phyloP scores from a whole-genome alignment of 2,797 vertebrate genomes.

The Remorina albescens region DNA sequence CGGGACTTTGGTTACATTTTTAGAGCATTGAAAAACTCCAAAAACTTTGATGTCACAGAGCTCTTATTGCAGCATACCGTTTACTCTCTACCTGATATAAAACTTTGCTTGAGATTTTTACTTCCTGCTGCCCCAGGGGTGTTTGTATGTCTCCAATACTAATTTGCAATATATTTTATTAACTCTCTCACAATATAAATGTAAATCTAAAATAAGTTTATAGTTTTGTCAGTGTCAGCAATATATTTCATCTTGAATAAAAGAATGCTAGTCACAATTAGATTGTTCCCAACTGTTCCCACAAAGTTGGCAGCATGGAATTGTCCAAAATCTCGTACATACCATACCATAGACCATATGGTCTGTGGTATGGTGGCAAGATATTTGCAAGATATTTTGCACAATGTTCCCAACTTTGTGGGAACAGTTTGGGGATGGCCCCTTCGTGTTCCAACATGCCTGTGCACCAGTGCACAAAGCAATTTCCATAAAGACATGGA shows the following conservation, averaged over 20 bases:
- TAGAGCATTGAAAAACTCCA: constrained; percentile 33
- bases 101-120: constrained; percentile 21
- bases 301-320: too few species aligned
- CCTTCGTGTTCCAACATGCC: too few species aligned
- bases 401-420: too few species aligned
- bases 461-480: too few species aligned
- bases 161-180: constrained; percentile 15
- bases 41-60: constrained; percentile 29
- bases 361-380: too few species aligned
- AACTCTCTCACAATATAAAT: background rate
- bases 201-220: constrained; percentile 5
- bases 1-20: constrained; percentile 55
- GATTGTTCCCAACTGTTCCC: background rate
- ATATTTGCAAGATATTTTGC: too few species aligned
- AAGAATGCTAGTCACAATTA: constrained; percentile 18
- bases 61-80: constrained; percentile 23
- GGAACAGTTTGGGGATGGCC: too few species aligned
- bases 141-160: constrained; percentile 2
- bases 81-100: constrained; percentile 1
- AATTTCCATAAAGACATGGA: too few species aligned
- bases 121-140: background rate
- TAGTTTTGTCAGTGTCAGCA: constrained; percentile 22
- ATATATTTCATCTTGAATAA: constrained; percentile 35
- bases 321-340: too few species aligned
- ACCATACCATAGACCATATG: too few species aligned